Evolutionary conservation across 2,113 vertebrate genomes (phyloP).

Genomic region (Tachysurus vachellii): DNA sequence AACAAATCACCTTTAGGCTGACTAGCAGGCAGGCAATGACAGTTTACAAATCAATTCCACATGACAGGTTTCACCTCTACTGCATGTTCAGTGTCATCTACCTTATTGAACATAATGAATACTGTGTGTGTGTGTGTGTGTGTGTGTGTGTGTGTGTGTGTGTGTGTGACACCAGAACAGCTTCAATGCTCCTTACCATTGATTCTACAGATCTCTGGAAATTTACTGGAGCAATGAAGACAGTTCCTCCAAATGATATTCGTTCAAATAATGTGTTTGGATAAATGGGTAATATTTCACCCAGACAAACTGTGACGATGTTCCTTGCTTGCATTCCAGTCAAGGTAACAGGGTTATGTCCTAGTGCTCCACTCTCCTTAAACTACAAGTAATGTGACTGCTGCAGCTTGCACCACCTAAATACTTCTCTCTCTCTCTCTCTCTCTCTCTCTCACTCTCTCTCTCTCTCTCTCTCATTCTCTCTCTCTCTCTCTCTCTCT

Average conservation of each 20-base stretch:
- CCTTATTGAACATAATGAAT: neutral
- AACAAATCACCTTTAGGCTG: neutral
- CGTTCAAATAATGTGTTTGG: neutral
- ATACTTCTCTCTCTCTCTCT: neutral
- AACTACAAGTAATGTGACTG: neutral
- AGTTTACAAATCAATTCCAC: conserved; percentile 1
- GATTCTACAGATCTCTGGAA: neutral
- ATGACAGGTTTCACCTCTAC: neutral
- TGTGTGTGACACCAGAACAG: neutral
- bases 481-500: neutral
- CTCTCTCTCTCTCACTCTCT: neutral
- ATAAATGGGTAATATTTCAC: neutral
- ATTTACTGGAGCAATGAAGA: neutral
- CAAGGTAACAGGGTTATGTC: neutral
- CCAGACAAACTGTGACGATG: neutral
- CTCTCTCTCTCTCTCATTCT: neutral
- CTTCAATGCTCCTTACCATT: neutral
- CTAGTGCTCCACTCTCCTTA: neutral
- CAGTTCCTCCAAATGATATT: neutral
- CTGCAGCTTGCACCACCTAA: neutral
- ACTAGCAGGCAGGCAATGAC: neutral
- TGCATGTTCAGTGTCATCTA: neutral
- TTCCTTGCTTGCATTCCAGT: neutral
- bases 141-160: neutral
- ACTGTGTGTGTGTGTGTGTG: neutral